Percentiles rank a stretch among this genome's conserved stretches.
Conservation (phyloP, 2,797 vertebrate species). For the Nyctalus aviator region DNA sequence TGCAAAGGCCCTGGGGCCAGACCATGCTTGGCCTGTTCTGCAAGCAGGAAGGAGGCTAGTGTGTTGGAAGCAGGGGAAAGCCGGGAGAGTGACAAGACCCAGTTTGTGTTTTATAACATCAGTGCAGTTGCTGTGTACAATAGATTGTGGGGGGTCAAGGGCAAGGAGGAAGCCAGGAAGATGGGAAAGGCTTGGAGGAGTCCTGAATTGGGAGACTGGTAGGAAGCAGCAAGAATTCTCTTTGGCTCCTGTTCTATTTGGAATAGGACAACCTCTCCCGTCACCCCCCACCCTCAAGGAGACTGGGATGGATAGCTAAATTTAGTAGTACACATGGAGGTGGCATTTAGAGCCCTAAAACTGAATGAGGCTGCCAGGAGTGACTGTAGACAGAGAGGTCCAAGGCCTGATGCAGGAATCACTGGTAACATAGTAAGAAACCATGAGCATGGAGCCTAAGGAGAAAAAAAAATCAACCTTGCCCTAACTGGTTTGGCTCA, state of each 20-base stretch:
- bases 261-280: neutral
- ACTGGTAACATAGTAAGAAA: neutral
- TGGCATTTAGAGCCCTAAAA: neutral
- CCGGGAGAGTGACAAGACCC: neutral
- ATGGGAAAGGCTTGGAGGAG: neutral
- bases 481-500: no score
- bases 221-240: neutral
- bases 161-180: neutral
- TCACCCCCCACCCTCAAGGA: no score
- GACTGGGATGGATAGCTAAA: neutral
- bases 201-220: neutral
- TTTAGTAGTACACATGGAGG: neutral
- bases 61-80: neutral
- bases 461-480: neutral
- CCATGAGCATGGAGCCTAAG: neutral
- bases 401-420: neutral
- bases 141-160: neutral
- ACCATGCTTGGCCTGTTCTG: neutral
- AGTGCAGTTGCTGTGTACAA: neutral
- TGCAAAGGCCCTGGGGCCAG: conserved; percentile 19
- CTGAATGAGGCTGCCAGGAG: neutral
- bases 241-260: neutral
- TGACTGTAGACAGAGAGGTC: neutral
- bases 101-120: neutral
- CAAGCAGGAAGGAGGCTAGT: neutral